Evolutionary conservation across 35 echinoderm and acorn worm species (phyloP), one percentile per base, ranked within the genome.

Genomic region (Lytechinus variegatus): DNA sequence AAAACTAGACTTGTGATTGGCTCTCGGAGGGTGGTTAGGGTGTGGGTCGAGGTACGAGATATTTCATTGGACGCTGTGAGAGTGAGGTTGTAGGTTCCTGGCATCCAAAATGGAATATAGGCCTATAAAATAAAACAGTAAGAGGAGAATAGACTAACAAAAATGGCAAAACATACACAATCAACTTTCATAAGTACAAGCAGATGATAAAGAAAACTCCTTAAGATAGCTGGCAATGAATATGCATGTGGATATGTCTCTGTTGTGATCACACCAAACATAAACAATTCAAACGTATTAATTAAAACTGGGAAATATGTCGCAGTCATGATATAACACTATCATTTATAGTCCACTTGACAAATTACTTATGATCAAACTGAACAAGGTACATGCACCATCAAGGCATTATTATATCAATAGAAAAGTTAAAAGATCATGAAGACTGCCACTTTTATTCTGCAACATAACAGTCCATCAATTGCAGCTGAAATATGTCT

Each of bases 31-130:
- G 87, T 94, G 19, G 98, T 98, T 55, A 60, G 66, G 12, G 94
- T 95, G n/a, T 91, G 86, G 9, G 60, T 58, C 12, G 55, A 10
- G 28, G 87, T 55, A 44, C 87, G 95, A 14, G 97, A 97, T 19
- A 98, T 95, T 12, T 87, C 60, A 87, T 99, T 99, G 52, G 96
- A 95, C 5, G 97, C 98, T 12, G 56, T 87, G 8, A 99, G 94
- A 27, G 97, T 95, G 52, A 99, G 53, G 94, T 98, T 99, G 95
- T 98, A 98, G 3, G 86, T 10, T 86, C 98, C 98, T 52, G 97
- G 91, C 58, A 60, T 54, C 27, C 87, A 12, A 53, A 98, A 99
- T 8, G 95, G 56, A 9, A 97, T 27, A n/a, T 92, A 97, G 56
- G 93, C 89, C 96, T 99, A 86, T 21, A 52, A 44, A 44, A 52